phyloP scores from a whole-genome alignment of 2,113 vertebrate genomes.

The Crotalus viridis region DNA sequence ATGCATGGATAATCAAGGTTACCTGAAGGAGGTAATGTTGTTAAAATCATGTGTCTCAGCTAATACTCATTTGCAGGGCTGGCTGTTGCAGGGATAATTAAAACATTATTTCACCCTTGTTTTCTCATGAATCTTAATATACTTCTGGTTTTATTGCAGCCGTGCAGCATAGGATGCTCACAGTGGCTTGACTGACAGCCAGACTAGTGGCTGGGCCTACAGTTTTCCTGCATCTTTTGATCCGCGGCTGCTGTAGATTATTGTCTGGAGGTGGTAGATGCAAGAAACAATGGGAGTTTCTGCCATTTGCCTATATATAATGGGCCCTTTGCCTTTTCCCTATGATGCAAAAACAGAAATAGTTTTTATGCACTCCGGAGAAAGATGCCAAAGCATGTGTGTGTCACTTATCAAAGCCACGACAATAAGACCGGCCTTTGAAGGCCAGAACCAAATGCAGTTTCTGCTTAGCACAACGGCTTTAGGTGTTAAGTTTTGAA shows the following conservation, averaged over 20 bases:
- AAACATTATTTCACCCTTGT: neutral
- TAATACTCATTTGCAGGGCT: slow-evolving; percentile 16
- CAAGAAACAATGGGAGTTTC: neutral
- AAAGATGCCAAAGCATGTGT: neutral
- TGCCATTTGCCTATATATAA: neutral
- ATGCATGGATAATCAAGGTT: slow-evolving; percentile 45
- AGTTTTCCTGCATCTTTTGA: neutral
- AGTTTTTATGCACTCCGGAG: neutral
- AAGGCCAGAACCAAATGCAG: neutral
- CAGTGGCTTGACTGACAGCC: neutral
- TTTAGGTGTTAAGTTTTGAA: neutral
- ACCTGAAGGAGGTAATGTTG: slow-evolving; percentile 51
- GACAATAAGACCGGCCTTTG: neutral
- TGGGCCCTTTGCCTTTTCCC: neutral
- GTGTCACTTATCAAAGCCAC: neutral
- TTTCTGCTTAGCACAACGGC: neutral
- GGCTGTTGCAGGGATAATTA: slow-evolving; percentile 21
- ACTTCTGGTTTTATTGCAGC: neutral
- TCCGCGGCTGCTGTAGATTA: neutral
- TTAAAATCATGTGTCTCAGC: slow-evolving; percentile 27
- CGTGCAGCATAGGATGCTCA: neutral
- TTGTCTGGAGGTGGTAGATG: neutral
- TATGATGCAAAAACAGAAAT: neutral
- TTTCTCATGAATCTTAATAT: neutral
- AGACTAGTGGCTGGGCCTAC: neutral